Percentiles rank a stretch among this genome's conserved stretches.
Evolutionary conservation across 2,113 vertebrate genomes (phyloP).

Genomic region (Crotalus helleri): DNA sequence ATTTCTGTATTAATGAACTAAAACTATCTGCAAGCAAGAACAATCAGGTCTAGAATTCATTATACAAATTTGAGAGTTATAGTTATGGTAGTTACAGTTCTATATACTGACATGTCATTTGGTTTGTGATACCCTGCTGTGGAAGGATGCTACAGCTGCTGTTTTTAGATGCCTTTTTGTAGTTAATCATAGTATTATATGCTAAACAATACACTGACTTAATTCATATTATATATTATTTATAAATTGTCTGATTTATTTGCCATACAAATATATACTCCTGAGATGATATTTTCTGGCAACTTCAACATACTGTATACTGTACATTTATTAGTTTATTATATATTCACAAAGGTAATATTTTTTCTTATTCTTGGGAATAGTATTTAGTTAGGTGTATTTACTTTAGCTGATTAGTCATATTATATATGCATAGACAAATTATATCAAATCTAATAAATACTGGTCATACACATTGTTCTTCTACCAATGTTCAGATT

Average conservation of each 20-base stretch:
- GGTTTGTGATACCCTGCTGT: constrained; percentile 68
- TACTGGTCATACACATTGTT: constrained; percentile 33
- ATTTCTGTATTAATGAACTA: constrained; percentile 46
- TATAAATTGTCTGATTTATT: constrained; percentile 68
- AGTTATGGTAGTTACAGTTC: constrained; percentile 18
- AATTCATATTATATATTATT: constrained; percentile 63
- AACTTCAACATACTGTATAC: constrained; percentile 15
- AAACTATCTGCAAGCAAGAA: constrained; percentile 24
- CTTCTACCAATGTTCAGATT: constrained; percentile 40
- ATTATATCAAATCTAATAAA: constrained; percentile 21
- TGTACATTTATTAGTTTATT: constrained; percentile 58
- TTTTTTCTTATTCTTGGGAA: constrained; percentile 54
- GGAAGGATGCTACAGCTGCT: constrained; percentile 59
- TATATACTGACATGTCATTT: constrained; percentile 62
- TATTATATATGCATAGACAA: constrained; percentile 46
- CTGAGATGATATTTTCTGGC: constrained; percentile 50
- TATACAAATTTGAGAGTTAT: constrained; percentile 63
- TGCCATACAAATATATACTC: constrained; percentile 54
- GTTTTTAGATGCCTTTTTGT: constrained; percentile 65
- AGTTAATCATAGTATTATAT: constrained; percentile 43
- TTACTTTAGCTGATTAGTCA: constrained; percentile 46
- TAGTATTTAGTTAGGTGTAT: constrained; percentile 65
- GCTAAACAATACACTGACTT: constrained; percentile 65
- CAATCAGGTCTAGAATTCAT: constrained; percentile 58
- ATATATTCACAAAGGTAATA: constrained; percentile 60